A percentile compares a stretch with the other conserved stretches of the same genome.
Evolutionary conservation across 2,888 invertebrate genomes (phyloP).

Genomic region (Mimumesa dahlbomi): DNA sequence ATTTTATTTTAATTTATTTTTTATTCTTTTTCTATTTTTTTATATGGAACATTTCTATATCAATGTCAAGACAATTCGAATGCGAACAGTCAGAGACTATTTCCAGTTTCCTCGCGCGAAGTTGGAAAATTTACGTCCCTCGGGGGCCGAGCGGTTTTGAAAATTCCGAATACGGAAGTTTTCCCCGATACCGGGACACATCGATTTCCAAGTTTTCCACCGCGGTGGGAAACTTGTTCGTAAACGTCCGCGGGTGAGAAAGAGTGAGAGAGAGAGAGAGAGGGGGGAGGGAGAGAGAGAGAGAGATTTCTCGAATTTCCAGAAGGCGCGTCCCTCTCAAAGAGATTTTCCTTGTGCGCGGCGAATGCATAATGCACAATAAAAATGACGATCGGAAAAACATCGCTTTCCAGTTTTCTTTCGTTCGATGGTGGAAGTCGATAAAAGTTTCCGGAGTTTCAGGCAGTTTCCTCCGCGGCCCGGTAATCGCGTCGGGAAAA

Average conservation of each 20-base stretch:
- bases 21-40: too few relatives aligned
- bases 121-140: conserved; percentile 53
- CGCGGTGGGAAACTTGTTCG: conserved; percentile 47
- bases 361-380: conserved; percentile 61
- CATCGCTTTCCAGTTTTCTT: conserved; percentile 26
- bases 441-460: conserved; percentile 16
- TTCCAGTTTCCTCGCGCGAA: conserved; percentile 46
- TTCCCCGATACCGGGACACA: conserved; percentile 31
- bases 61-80: too few relatives aligned
- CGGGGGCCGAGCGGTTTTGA: conserved; percentile 33
- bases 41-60: too few relatives aligned
- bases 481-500: conserved; percentile 2
- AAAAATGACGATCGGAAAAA: conserved; percentile 59
- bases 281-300: conserved; percentile 26
- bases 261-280: conserved; percentile 36
- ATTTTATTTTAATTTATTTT: too few relatives aligned
- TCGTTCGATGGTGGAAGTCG: not conserved
- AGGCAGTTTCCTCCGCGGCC: not conserved
- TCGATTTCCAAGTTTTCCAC: conserved; percentile 48
- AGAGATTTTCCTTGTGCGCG: conserved; percentile 59
- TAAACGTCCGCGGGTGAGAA: too few relatives aligned
- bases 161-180: conserved; percentile 57
- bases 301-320: conserved; percentile 63
- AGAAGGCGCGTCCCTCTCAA: conserved; percentile 54
- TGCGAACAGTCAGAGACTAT: too few relatives aligned